phyloP scores from a whole-genome alignment of 2,888 invertebrate species.

The Timema podura region DNA sequence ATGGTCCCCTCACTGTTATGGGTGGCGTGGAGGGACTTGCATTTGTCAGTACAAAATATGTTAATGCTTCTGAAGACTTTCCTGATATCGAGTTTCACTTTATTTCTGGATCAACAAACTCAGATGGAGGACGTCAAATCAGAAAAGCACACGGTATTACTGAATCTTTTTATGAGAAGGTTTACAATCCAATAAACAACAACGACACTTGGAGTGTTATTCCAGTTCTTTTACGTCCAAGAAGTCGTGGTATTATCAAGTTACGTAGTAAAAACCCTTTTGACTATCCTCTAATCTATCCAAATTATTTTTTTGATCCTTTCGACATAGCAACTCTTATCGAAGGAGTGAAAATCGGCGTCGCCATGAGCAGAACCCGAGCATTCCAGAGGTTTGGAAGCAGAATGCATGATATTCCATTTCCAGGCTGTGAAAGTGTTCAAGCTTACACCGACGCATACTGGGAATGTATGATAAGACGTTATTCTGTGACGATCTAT shows the following conservation, averaged over 20 bases:
- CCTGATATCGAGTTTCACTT: constrained; percentile 90
- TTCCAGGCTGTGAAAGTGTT: constrained; percentile 71
- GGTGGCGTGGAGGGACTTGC: constrained; percentile 88
- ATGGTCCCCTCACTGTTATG: constrained; percentile 78
- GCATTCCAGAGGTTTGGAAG: constrained; percentile 62
- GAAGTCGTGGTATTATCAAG: constrained; percentile 76
- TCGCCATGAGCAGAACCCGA: constrained; percentile 73
- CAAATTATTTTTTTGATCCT: constrained; percentile 83
- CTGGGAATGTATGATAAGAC: constrained; percentile 84
- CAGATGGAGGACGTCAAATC: constrained; percentile 78
- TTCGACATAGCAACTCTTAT: constrained; percentile 74
- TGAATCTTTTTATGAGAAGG: constrained; percentile 67
- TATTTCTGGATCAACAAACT: constrained; percentile 79
- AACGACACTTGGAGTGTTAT: constrained; percentile 80
- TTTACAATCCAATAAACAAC: constrained; percentile 70
- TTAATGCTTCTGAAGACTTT: constrained; percentile 72
- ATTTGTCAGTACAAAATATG: constrained; percentile 83
- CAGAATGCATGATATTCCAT: constrained; percentile 62
- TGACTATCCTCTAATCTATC: constrained; percentile 84
- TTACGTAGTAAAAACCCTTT: constrained; percentile 79
- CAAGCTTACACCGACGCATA: constrained; percentile 67
- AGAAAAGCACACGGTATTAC: constrained; percentile 71
- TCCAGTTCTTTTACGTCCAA: constrained; percentile 79
- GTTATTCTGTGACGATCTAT: constrained; percentile 79
- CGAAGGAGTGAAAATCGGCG: constrained; percentile 80